These are phyloP conservation scores for Drosophila picticornis DNA, from an alignment of 2,888 invertebrate species.

Conservation along the genomic window DNA sequence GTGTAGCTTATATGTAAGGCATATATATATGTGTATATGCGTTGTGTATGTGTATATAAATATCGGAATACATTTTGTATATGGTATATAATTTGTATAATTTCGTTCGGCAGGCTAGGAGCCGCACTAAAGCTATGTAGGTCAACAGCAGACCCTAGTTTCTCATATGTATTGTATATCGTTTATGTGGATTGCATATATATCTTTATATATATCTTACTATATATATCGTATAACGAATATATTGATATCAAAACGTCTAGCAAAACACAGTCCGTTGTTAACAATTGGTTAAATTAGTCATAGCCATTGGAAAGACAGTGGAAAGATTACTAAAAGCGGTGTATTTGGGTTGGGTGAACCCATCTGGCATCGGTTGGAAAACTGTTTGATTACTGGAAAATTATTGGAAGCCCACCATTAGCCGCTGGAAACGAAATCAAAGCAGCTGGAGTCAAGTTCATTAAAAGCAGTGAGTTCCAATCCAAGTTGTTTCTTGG, in stretches of 20 bases:
- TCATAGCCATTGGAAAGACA: conserved; percentile 29
- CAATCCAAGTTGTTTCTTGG: background rate
- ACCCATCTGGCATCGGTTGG: background rate
- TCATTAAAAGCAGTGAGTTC: background rate
- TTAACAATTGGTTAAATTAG: conserved; percentile 21
- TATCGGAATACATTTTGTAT: conserved; percentile 45
- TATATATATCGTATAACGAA: conserved; percentile 19
- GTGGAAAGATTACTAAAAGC: background rate
- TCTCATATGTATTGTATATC: conserved; percentile 25
- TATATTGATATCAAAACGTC: conserved; percentile 49
- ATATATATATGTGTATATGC: conserved; percentile 40
- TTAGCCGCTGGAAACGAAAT: background rate
- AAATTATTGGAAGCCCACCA: background rate
- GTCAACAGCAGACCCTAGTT: conserved; percentile 36
- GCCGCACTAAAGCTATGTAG: conserved; percentile 52
- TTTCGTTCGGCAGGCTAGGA: conserved; percentile 31
- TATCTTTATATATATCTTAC: conserved; percentile 16
- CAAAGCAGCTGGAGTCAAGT: background rate
- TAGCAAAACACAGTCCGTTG: conserved; percentile 61
- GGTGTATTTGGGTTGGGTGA: background rate
- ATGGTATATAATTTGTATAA: conserved; percentile 65
- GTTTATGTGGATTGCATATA: conserved; percentile 20
- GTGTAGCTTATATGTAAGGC: conserved; percentile 30
- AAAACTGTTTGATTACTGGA: background rate
- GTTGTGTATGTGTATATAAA: conserved; percentile 39